A percentile compares a stretch with the other conserved stretches of the same genome.
Evolutionary conservation across 2,797 vertebrate genomes (phyloP).

Genomic region (Gymnopithys bicolor): DNA sequence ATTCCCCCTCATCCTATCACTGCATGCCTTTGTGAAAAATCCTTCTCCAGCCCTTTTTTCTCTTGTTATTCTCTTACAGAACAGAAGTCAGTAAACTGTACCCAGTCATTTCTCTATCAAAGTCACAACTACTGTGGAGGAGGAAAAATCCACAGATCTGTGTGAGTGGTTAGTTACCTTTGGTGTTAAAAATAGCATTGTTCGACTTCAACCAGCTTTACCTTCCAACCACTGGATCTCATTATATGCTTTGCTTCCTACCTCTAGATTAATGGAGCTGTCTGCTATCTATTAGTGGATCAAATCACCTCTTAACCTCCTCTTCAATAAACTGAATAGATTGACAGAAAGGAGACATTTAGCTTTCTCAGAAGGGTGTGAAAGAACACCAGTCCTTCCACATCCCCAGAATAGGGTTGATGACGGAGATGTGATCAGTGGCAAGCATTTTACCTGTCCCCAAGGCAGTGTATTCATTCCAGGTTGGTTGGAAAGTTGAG

Average conservation of each 20-base stretch:
- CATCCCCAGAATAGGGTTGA: background rate
- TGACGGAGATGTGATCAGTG: background rate
- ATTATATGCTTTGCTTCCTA: background rate
- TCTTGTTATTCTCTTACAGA: background rate
- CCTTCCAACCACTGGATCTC: background rate
- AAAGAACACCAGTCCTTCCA: background rate
- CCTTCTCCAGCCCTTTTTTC: background rate
- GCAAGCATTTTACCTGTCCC: background rate
- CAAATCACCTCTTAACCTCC: slow-evolving; percentile 60
- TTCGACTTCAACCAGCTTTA: background rate
- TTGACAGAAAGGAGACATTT: background rate
- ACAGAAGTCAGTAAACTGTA: background rate
- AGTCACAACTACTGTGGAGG: background rate
- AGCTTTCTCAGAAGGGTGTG: background rate
- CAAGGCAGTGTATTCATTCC: background rate
- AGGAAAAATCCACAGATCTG: background rate
- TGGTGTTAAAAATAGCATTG: background rate
- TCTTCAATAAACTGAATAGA: slow-evolving; percentile 38
- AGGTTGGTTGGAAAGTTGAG: background rate
- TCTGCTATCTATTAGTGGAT: slow-evolving; percentile 33
- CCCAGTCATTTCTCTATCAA: background rate
- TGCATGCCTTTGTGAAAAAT: background rate
- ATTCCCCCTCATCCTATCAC: background rate
- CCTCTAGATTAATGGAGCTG: slow-evolving; percentile 46
- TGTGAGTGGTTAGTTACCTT: background rate